A percentile compares a stretch with the other conserved stretches of the same genome.
Conservation (phyloP, 2,797 vertebrate genomes). For the Xiphorhynchus erythropygius region DNA sequence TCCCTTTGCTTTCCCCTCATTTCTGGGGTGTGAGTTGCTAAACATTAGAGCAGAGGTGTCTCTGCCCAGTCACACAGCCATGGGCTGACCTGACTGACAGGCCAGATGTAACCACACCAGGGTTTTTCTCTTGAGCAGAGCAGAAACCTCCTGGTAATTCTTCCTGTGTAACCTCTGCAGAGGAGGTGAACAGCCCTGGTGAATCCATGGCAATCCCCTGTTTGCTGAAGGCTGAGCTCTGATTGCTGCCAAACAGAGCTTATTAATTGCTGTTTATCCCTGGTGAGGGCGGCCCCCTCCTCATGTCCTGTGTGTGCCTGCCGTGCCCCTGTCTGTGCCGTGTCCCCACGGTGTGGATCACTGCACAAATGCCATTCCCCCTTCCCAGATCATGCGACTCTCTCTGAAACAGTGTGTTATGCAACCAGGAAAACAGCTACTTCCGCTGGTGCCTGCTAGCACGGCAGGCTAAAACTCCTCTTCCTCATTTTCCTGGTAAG, state of each 20-base stretch:
- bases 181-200: background rate
- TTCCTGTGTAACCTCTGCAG: background rate
- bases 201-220: background rate
- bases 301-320: background rate
- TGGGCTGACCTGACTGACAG: background rate
- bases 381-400: background rate
- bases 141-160: background rate
- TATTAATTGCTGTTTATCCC: background rate
- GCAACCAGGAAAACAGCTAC: background rate
- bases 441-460: background rate
- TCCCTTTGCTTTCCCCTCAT: background rate
- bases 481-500: background rate
- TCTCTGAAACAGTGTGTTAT: background rate
- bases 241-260: constrained; percentile 38
- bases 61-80: background rate
- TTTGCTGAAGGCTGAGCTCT: background rate
- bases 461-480: background rate
- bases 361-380: background rate
- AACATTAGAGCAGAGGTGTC: background rate
- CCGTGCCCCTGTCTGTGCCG: background rate
- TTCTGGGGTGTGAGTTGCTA: background rate
- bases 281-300: background rate
- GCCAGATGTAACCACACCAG: background rate
- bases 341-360: background rate
- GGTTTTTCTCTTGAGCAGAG: background rate